A percentile compares a stretch with the other conserved stretches of the same genome.
These are phyloP conservation scores for Sebastes glaucus DNA, from an alignment of 2,797 vertebrate species.

Conservation along the genomic window DNA sequence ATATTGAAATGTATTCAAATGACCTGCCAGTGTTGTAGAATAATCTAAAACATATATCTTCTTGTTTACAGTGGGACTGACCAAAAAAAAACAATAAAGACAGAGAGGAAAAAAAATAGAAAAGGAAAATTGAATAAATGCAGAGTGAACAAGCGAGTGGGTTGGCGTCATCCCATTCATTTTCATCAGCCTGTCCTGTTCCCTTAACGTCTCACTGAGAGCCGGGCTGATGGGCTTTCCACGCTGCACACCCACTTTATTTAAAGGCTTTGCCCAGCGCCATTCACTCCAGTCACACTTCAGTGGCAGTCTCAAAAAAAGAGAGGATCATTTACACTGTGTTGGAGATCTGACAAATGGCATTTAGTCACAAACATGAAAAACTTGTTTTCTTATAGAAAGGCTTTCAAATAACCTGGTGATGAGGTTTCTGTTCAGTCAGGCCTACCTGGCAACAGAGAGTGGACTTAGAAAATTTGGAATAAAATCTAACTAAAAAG, in stretches of 20 bases:
- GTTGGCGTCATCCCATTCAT: constrained; percentile 61
- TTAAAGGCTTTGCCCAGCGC: constrained; percentile 25
- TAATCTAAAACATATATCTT: not conserved
- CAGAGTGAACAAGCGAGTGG: constrained; percentile 41
- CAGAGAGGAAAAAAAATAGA: not conserved
- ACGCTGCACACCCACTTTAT: constrained; percentile 42
- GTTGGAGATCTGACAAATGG: constrained; percentile 48
- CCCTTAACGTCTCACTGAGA: constrained; percentile 55
- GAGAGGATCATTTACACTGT: not conserved
- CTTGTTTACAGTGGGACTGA: constrained; percentile 10
- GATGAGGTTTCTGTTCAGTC: not conserved
- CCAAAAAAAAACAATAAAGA: not conserved
- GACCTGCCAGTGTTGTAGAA: constrained; percentile 10
- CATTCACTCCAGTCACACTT: constrained; percentile 48
- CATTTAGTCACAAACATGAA: constrained; percentile 9
- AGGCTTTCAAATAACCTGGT: not conserved
- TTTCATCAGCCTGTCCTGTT: constrained; percentile 67
- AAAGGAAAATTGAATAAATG: constrained; percentile 44
- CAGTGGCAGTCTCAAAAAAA: not conserved
- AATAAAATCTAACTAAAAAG: not conserved
- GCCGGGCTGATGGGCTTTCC: constrained; percentile 48
- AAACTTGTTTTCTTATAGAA: not conserved
- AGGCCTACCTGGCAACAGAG: not conserved
- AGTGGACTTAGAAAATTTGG: not conserved
- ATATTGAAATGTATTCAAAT: constrained; percentile 26